A percentile compares a stretch with the other conserved stretches of the same genome.
Conservation (phyloP, 2,888 invertebrate genomes). For the Trypoxylon attenuatum region DNA sequence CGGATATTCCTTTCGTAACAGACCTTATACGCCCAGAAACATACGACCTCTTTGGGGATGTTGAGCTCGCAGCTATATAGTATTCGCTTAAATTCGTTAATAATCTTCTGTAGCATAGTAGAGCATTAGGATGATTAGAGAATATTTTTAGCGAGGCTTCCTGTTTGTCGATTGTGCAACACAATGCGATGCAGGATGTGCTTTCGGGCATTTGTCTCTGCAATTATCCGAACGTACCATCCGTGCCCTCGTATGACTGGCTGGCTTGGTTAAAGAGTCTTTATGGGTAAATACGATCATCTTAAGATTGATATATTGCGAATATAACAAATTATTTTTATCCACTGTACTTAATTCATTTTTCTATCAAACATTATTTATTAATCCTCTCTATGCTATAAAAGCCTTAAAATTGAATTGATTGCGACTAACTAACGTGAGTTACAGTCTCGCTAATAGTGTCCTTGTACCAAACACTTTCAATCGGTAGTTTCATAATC, state of each 20-base stretch:
- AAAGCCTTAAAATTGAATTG: too few species aligned
- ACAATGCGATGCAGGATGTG: conserved; percentile 64
- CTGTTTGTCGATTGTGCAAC: conserved; percentile 75
- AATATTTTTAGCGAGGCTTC: conserved; percentile 75
- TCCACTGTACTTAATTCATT: too few species aligned
- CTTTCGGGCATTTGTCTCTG: conserved; percentile 70
- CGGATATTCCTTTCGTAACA: conserved; percentile 61
- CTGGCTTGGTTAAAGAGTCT: conserved; percentile 77
- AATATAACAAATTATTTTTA: too few species aligned
- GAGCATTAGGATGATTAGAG: neutral
- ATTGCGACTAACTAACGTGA: too few species aligned
- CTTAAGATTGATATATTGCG: too few species aligned
- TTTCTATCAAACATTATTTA: too few species aligned
- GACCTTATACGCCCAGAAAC: conserved; percentile 58
- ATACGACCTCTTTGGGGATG: conserved; percentile 64
- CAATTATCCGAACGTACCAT: conserved; percentile 77
- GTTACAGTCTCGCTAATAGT: too few species aligned
- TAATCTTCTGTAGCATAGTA: too few species aligned
- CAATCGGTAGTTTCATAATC: neutral
- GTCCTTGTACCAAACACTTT: neutral
- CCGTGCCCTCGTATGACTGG: conserved; percentile 78
- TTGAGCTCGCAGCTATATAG: conserved; percentile 62
- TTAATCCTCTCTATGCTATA: too few species aligned
- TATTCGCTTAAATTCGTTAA: conserved; percentile 52
- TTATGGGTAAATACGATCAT: conserved; percentile 78